Base-by-base conservation (phyloP, 2,797 vertebrate species). In the Sebastes steindachneri region DNA sequence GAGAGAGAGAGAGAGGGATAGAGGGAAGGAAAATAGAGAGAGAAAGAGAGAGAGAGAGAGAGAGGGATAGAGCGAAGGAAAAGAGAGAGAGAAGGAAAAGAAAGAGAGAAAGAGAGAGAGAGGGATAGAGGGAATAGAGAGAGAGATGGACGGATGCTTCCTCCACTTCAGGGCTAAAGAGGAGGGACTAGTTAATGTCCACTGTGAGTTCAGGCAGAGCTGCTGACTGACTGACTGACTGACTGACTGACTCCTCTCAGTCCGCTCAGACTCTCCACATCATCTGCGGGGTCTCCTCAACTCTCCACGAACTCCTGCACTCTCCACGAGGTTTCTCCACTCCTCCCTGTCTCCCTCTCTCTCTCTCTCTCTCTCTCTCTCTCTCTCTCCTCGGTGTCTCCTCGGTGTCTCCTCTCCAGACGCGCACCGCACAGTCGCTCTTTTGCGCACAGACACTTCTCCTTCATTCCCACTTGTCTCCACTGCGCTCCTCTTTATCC, bases 111-210 rank as follows among this genome's bases (percentile, higher is more conserved):
- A 31, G 29, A 29, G 29, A 29, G 28, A 29, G 29, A 33, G 31
- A 33, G 31, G 9, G 33, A 35, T 35, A 35, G 33, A 35, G 33
- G 10, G 33, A 35, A 35, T 11, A 35, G 33, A 35, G 35, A 35
- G 33, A 35, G 33, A 35, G 33, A 41, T 31, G 10, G 21, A 68
- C 3, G 23, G 58, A 45, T 51, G 72, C 54, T 63, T 83, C 57
- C 67, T 37, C 54, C 76, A 58, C 70, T 74, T 17, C 41, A 45
- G 68, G 77, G 31, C 62, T 70, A 8, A 76, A 75, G 87, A 92
- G 91, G 92, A 90, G 91, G 89, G 85, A 90, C 86, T 45, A 72
- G 72, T 82, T 82, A 17, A 80, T 88, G 92, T 80, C 82, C 67
- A 59, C 86, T 57, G 63, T 45, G 80, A 69, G 71, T 86, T 76